These are phyloP conservation scores for Panurus biarmicus DNA, from an alignment of 2,113 vertebrate species.

Conservation along the genomic window DNA sequence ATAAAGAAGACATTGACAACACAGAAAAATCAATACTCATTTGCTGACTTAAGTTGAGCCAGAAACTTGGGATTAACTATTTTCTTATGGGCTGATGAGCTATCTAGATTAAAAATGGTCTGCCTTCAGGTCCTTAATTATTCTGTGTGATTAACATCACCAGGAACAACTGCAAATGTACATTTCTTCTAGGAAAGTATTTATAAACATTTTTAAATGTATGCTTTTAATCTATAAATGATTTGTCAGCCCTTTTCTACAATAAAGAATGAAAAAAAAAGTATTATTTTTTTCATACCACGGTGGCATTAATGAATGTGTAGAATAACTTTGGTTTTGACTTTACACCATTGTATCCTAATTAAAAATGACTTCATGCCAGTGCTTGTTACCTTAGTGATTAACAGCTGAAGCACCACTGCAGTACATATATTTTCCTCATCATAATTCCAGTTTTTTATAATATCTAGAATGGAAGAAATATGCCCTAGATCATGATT, in stretches of 20 bases:
- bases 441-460: background rate
- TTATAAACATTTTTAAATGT: background rate
- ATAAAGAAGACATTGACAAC: background rate
- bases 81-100: background rate
- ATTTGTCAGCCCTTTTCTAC: background rate
- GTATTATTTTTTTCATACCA: background rate
- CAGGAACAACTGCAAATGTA: background rate
- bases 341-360: background rate
- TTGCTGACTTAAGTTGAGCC: background rate
- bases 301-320: background rate
- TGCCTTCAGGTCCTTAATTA: background rate
- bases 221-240: background rate
- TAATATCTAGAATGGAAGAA: background rate
- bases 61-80: background rate
- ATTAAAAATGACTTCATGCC: background rate
- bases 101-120: background rate
- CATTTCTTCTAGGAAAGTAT: background rate
- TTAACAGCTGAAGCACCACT: background rate
- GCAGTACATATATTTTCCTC: background rate
- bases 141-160: background rate
- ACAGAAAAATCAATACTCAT: background rate
- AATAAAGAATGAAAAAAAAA: background rate
- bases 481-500: background rate
- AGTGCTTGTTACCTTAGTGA: background rate
- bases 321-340: background rate